Evolutionary conservation across 2,113 vertebrate species (phyloP).

Genomic region (Haplotaxodon microlepis): DNA sequence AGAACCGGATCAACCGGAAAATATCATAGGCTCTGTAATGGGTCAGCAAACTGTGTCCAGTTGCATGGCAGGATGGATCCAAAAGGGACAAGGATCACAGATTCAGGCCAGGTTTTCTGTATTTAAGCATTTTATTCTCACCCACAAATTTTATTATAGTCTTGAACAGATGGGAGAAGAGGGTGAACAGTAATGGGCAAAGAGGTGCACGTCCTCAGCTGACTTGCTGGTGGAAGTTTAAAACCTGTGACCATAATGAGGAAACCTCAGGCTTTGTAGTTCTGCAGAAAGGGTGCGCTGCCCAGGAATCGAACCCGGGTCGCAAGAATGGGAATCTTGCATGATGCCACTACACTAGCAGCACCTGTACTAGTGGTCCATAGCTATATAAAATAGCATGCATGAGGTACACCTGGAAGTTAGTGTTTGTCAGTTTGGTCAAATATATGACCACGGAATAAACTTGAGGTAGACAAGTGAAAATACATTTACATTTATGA

Average conservation of each 20-base stretch:
- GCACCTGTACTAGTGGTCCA: fast-evolving
- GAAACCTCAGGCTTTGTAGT: background rate
- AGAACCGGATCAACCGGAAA: fast-evolving
- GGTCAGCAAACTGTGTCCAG: background rate
- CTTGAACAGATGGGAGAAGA: background rate
- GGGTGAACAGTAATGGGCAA: background rate
- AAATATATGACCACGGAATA: background rate
- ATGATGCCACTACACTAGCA: background rate
- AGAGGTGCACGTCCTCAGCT: background rate
- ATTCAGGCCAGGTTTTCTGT: fast-evolving
- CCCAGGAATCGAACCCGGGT: fast-evolving
- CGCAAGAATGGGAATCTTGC: background rate
- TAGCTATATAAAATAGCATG: background rate
- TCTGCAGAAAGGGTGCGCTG: fast-evolving
- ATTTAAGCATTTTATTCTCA: background rate
- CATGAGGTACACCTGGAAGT: background rate
- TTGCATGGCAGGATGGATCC: background rate
- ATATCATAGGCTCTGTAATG: background rate
- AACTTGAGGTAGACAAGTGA: background rate
- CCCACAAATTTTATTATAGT: background rate
- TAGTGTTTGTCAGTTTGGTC: background rate
- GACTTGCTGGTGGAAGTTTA: background rate
- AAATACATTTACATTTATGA: background rate
- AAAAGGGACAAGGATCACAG: background rate
- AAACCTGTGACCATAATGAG: background rate